A percentile compares a stretch with the other conserved stretches of the same genome.
Evolutionary conservation across 2,797 vertebrate species (phyloP).

Genomic region (Paratrypauchen microcephalus): DNA sequence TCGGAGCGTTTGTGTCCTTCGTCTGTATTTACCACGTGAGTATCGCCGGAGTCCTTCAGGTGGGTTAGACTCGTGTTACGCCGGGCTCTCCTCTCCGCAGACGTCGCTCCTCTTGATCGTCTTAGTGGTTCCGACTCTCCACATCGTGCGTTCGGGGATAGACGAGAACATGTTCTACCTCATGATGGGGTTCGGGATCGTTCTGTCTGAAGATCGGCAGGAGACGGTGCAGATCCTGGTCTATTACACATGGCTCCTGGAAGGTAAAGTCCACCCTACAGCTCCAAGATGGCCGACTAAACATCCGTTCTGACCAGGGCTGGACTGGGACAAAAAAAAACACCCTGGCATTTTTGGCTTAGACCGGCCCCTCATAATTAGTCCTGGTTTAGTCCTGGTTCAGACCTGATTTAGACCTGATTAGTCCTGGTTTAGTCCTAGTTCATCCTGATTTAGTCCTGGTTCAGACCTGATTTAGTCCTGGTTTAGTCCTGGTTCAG

Average conservation of each 20-base stretch:
- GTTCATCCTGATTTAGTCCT: too few relatives aligned
- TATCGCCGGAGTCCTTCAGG: not conserved
- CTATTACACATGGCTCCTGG: slow-evolving; percentile 88
- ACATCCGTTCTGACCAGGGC: too few relatives aligned
- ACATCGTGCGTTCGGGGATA: slow-evolving; percentile 84
- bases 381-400: too few relatives aligned
- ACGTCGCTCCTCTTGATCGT: slow-evolving; percentile 85
- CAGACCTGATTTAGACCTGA: too few relatives aligned
- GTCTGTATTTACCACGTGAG: slow-evolving; percentile 90
- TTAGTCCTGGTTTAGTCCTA: too few relatives aligned
- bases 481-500: too few relatives aligned
- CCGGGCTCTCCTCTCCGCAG: slow-evolving; percentile 57
- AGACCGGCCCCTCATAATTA: too few relatives aligned
- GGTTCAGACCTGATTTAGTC: too few relatives aligned
- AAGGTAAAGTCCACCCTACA: slow-evolving; percentile 74
- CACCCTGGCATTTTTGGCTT: too few relatives aligned
- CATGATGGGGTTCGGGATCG: slow-evolving; percentile 85
- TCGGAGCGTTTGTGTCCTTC: slow-evolving; percentile 79
- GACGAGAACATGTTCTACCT: slow-evolving; percentile 87
- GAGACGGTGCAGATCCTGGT: slow-evolving; percentile 85
- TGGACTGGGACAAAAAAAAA: too few relatives aligned
- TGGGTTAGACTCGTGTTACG: not conserved
- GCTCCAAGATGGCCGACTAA: too few relatives aligned
- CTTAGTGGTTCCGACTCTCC: slow-evolving; percentile 84
- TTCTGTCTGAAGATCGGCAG: slow-evolving; percentile 84